phyloP scores from a whole-genome alignment of 1,140 invertebrate genomes.

The Drosophila funebris region DNA sequence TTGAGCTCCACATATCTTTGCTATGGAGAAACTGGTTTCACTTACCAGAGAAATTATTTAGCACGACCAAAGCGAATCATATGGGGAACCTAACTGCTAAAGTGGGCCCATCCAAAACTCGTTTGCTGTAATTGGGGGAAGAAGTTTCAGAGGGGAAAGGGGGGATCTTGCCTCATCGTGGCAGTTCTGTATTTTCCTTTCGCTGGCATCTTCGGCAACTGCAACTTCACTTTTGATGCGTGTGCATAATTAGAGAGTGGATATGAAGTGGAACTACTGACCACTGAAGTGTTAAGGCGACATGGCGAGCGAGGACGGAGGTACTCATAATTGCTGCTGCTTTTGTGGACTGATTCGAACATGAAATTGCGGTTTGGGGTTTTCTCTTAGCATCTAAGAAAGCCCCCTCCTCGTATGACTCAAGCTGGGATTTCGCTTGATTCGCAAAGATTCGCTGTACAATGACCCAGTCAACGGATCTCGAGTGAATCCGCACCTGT shows the following conservation, averaged over 20 bases:
- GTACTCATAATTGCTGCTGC: slow-evolving; percentile 20
- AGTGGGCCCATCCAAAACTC: slow-evolving; percentile 40
- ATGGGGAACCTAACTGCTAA: slow-evolving; percentile 8
- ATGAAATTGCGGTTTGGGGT: background rate
- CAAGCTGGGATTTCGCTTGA: background rate
- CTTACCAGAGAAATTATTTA: slow-evolving; percentile 66
- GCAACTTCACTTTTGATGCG: slow-evolving; percentile 60
- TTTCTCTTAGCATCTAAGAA: background rate
- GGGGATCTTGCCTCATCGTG: background rate
- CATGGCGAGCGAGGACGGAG: background rate
- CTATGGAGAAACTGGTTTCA: slow-evolving; percentile 65
- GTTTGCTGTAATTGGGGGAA: slow-evolving; percentile 29
- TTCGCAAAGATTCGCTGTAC: background rate
- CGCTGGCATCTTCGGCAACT: slow-evolving; percentile 21
- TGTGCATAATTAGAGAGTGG: slow-evolving; percentile 68
- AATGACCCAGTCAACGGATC: background rate
- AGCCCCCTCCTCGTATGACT: slow-evolving; percentile 14
- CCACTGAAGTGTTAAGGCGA: slow-evolving; percentile 36
- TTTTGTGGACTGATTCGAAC: slow-evolving; percentile 9
- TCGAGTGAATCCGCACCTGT: slow-evolving; percentile 21
- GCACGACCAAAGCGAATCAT: slow-evolving; percentile 3
- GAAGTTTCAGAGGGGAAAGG: background rate
- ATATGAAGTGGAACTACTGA: slow-evolving; percentile 51
- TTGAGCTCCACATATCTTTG: background rate
- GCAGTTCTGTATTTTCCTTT: slow-evolving; percentile 18